Conservation (phyloP, 2,113 vertebrate species). For the Perca flavescens region DNA sequence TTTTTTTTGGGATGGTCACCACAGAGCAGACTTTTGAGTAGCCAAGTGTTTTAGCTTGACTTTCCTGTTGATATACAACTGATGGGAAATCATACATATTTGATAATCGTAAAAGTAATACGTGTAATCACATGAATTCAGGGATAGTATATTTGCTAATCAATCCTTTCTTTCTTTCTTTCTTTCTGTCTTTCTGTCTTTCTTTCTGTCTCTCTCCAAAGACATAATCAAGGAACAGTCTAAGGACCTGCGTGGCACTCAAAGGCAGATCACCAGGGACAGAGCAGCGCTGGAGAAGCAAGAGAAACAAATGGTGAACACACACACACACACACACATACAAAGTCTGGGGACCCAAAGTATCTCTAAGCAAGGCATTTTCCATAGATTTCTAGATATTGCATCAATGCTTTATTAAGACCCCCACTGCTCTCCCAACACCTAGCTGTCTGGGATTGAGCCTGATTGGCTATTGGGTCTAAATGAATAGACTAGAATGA, state of each 20-base stretch:
- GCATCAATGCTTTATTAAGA: slow-evolving; percentile 59
- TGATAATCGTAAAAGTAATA: not conserved
- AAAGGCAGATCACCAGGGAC: slow-evolving; percentile 96
- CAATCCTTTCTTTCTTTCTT: not conserved
- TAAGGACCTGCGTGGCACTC: slow-evolving; percentile 94
- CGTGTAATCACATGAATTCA: not conserved
- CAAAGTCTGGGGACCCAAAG: not conserved
- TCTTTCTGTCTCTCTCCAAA: slow-evolving; percentile 65
- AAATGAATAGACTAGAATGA: slow-evolving; percentile 58
- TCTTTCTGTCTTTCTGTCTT: not conserved
- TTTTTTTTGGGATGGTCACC: not conserved
- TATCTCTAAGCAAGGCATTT: not conserved
- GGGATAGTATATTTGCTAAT: not conserved
- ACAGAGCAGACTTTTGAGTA: not conserved
- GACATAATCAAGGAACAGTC: slow-evolving; percentile 97
- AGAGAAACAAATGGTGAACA: slow-evolving; percentile 96
- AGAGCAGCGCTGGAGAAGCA: slow-evolving; percentile 94
- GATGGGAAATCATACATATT: not conserved
- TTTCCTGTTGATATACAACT: not conserved
- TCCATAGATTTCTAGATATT: slow-evolving; percentile 52
- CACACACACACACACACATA: slow-evolving; percentile 37
- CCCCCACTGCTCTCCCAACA: not conserved
- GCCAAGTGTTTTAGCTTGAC: not conserved
- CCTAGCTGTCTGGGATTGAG: slow-evolving; percentile 6
- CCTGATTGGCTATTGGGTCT: slow-evolving; percentile 61